Conservation (phyloP, 2,113 vertebrate species). For the Carettochelys insculpta region DNA sequence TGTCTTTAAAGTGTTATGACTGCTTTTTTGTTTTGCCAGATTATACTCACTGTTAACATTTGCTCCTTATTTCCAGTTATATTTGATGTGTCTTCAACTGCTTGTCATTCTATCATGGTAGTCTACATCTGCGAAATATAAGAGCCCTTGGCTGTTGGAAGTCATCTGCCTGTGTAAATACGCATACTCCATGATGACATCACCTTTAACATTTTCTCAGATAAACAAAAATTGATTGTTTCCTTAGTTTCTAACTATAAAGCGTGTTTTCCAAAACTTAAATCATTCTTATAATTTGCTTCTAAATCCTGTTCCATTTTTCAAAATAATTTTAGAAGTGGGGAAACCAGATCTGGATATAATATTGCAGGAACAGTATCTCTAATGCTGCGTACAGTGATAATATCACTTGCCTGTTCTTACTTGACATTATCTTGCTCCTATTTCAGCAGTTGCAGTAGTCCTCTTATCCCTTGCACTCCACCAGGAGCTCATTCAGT, state of each 20-base stretch:
- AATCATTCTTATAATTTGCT: not conserved
- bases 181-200: not conserved
- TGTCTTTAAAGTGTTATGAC: too few species aligned
- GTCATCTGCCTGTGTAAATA: not conserved
- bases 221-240: not conserved
- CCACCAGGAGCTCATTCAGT: not conserved
- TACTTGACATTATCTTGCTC: not conserved
- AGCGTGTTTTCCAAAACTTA: not conserved
- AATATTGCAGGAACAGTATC: not conserved
- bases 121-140: not conserved
- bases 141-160: not conserved
- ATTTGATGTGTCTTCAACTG: not conserved
- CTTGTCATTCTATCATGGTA: not conserved
- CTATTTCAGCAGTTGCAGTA: not conserved
- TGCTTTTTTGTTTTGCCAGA: too few species aligned
- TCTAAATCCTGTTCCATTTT: not conserved
- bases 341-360: not conserved
- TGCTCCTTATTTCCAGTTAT: not conserved
- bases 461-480: not conserved
- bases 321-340: not conserved
- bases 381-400: not conserved
- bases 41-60: too few species aligned
- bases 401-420: not conserved
- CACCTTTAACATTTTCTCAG: not conserved
- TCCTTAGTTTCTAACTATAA: not conserved